These are phyloP conservation scores for Salticus scenicus DNA, from an alignment of 2,888 invertebrate genomes.

Conservation along the genomic window DNA sequence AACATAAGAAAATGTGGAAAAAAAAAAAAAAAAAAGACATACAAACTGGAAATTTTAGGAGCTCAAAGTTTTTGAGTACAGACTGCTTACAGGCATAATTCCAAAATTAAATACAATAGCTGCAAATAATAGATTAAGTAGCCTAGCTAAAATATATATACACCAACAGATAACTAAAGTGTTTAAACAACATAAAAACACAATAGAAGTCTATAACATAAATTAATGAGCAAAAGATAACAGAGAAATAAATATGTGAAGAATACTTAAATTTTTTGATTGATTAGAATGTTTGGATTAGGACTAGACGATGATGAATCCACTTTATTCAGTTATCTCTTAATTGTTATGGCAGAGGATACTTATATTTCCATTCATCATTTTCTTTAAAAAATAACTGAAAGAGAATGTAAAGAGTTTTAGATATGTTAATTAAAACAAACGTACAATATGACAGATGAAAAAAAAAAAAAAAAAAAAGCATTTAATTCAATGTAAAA, in stretches of 20 bases:
- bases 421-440: too few relatives aligned
- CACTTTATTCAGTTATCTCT: not conserved
- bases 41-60: too few relatives aligned
- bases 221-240: not conserved
- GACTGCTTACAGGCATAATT: too few relatives aligned
- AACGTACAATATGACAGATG: too few relatives aligned
- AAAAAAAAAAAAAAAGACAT: too few relatives aligned
- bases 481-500: too few relatives aligned
- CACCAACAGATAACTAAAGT: not conserved
- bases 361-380: slow-evolving; percentile 63
- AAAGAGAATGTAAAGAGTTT: slow-evolving; percentile 3
- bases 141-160: not conserved
- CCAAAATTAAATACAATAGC: not conserved
- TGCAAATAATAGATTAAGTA: not conserved
- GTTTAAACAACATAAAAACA: not conserved
- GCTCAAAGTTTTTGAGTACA: too few relatives aligned
- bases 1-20: too few relatives aligned
- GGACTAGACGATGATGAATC: slow-evolving; percentile 13
- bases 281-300: not conserved
- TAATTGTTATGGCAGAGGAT: slow-evolving; percentile 48
- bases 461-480: too few relatives aligned
- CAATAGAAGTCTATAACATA: not conserved
- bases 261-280: not conserved
- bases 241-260: not conserved
- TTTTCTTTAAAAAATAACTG: slow-evolving; percentile 65